Percentiles rank a stretch among this genome's conserved stretches.
Evolutionary conservation across 1,140 invertebrate genomes (phyloP).

Genomic region (Bombus ignitus): DNA sequence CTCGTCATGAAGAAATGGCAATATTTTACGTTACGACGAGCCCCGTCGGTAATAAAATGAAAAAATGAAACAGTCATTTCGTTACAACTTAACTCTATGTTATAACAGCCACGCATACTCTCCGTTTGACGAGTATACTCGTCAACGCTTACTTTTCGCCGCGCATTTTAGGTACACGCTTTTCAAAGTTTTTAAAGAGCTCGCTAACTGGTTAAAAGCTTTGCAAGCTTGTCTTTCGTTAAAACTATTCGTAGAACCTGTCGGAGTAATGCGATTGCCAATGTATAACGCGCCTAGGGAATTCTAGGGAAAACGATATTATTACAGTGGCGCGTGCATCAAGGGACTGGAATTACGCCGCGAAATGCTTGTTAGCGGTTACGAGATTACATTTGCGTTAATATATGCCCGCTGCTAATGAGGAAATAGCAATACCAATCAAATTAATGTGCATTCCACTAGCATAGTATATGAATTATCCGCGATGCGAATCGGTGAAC

Average conservation of each 20-base stretch:
- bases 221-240: background rate
- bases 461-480: background rate
- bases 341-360: background rate
- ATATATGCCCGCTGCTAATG: background rate
- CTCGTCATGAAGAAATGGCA: no score
- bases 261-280: background rate
- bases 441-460: conserved; percentile 18
- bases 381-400: conserved; percentile 22
- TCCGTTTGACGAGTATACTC: no score
- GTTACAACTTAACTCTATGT: no score
- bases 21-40: no score
- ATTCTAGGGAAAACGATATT: conserved; percentile 17
- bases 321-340: background rate
- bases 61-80: no score
- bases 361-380: background rate
- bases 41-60: no score
- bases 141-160: no score
- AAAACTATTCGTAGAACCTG: background rate
- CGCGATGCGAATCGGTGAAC: background rate
- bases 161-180: no score
- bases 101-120: no score
- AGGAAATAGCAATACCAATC: background rate
- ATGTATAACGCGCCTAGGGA: background rate
- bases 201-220: background rate
- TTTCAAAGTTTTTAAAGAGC: no score